Evolutionary conservation across 2,113 vertebrate genomes (phyloP), one percentile per base, ranked within the genome.

Genomic region (Burhinus bistriatus): DNA sequence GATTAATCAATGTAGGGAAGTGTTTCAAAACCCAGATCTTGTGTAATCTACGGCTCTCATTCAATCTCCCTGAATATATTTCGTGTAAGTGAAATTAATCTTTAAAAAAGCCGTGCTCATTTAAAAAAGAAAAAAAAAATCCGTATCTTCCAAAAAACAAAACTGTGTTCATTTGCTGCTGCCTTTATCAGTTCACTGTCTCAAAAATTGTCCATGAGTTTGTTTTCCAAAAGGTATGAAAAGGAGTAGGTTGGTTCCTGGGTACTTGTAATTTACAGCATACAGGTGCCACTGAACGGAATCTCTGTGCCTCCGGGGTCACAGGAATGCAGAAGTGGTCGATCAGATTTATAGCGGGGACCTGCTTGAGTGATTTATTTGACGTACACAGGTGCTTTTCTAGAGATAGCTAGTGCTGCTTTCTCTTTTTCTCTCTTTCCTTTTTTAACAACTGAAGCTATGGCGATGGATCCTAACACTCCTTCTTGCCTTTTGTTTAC

Each of bases 401-500:
- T 77, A 36, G 78, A 17, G 25, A 19, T 2, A 15, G 44, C 23
- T 57, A 5, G 54, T 7, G 27, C 87, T 20, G 82, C 81, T 79
- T 89, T 93, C 42, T 42, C 40, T 11, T 18, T 58, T 89, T 45
- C 40, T 20, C 21, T 12, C 30, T 52, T 83, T 69, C 11, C 1
- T 47, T 87, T 92, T 85, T 59, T 44, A 69, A 79, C 11, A 34
- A 58, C 42, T 23, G 61, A 42, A 75, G 44, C 95, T 68, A 34
- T 91, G 92, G 68, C 1, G 9, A n/a, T 75, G 79, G 83, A 77
- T 89, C 87, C 84, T 93, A 49, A 20, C 44, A 4, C 69, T 85
- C 70, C 8, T 44, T 21, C 55, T 83, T 78, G 27, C 66, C 78
- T 91, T 95, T 96, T 97, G 89, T 95, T 87, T 5, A 66, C 58